phyloP scores from a whole-genome alignment of 2,888 invertebrate species.

The Orthonychiurus folsomi region DNA sequence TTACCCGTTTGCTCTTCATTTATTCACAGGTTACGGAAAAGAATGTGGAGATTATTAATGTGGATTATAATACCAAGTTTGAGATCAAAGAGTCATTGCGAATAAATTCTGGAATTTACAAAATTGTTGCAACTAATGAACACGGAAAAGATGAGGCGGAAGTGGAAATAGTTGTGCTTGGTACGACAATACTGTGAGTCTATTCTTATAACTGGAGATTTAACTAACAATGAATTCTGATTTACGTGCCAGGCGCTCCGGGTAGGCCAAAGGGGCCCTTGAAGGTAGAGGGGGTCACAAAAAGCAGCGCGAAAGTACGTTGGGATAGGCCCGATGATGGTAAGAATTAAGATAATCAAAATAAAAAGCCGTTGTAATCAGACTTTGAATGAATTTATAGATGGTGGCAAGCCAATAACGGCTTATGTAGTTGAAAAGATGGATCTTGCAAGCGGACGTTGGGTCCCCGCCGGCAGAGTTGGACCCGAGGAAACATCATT shows the following conservation, averaged over 20 bases:
- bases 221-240: neutral
- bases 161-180: constrained; percentile 82
- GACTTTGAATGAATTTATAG: constrained; percentile 47
- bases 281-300: constrained; percentile 77
- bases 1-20: neutral
- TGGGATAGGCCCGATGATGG: constrained; percentile 94
- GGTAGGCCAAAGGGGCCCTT: constrained; percentile 81
- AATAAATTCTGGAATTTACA: constrained; percentile 81
- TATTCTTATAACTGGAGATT: constrained; percentile 21
- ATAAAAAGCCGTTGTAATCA: neutral
- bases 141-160: constrained; percentile 88
- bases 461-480: constrained; percentile 86
- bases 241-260: constrained; percentile 70
- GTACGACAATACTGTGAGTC: constrained; percentile 47
- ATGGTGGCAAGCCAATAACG: constrained; percentile 83
- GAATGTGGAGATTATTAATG: constrained; percentile 67
- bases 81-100: constrained; percentile 68
- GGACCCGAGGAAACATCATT: constrained; percentile 66
- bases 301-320: constrained; percentile 76
- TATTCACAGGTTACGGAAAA: constrained; percentile 52
- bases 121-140: constrained; percentile 78
- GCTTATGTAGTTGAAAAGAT: constrained; percentile 89
- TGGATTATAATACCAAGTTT: constrained; percentile 83
- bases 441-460: constrained; percentile 81
- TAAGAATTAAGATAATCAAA: constrained; percentile 63